Conservation (phyloP, 1,140 invertebrate genomes). For the Carposina sasakii region DNA sequence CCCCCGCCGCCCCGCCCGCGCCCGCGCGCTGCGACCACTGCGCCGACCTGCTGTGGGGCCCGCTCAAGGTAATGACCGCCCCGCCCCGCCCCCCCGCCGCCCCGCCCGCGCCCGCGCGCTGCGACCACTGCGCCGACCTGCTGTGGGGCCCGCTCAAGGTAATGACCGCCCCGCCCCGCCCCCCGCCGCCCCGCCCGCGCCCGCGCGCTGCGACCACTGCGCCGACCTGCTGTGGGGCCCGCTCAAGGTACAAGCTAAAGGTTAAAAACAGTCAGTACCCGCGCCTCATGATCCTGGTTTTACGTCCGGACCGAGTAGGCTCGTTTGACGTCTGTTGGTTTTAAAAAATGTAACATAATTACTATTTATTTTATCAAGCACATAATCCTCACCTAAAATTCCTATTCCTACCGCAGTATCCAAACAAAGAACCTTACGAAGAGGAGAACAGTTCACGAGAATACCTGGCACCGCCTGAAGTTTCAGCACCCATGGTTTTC, state of each 20-base stretch:
- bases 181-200: slow-evolving; percentile 83
- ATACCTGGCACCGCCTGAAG: too few relatives aligned
- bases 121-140: slow-evolving; percentile 91
- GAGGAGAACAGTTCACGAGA: too few relatives aligned
- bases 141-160: slow-evolving; percentile 95
- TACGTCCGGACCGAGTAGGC: too few relatives aligned
- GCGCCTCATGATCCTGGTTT: too few relatives aligned
- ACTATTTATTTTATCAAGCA: too few relatives aligned
- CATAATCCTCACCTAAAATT: too few relatives aligned
- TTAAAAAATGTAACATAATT: too few relatives aligned
- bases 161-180: background rate
- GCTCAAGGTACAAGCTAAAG: slow-evolving; percentile 83
- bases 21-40: slow-evolving; percentile 76
- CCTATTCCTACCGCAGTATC: too few relatives aligned
- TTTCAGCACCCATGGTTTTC: too few relatives aligned
- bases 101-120: slow-evolving; percentile 91
- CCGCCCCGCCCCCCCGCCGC: slow-evolving; percentile 78
- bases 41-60: slow-evolving; percentile 90
- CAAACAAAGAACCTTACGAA: too few relatives aligned
- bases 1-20: slow-evolving; percentile 86
- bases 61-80: slow-evolving; percentile 94
- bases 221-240: slow-evolving; percentile 91
- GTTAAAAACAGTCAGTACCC: too few relatives aligned
- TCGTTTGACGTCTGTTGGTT: too few relatives aligned
- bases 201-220: slow-evolving; percentile 91